A percentile compares a stretch with the other conserved stretches of the same genome.
Conservation (phyloP, 2,888 invertebrate species). For the Serripes groenlandicus region DNA sequence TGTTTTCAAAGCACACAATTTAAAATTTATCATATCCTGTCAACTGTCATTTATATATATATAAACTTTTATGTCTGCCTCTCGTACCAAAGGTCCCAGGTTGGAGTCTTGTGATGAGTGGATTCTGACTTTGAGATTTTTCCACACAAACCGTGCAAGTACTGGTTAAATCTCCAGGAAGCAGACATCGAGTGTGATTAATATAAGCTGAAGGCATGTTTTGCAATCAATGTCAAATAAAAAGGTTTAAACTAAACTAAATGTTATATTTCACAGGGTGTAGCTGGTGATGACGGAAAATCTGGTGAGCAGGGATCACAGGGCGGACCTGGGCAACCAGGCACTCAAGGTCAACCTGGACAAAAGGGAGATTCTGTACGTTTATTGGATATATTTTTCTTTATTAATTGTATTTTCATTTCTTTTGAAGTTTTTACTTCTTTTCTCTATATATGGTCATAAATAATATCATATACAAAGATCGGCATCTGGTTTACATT, state of each 20-base stretch:
- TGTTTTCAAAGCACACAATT: too few relatives aligned
- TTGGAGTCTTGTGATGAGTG: too few relatives aligned
- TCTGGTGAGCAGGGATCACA: conserved; percentile 77
- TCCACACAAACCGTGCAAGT: neutral
- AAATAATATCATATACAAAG: neutral
- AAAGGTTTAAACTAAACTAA: neutral
- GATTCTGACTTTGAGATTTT: too few relatives aligned
- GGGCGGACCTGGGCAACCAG: conserved; percentile 75
- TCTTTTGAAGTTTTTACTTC: neutral
- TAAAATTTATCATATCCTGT: too few relatives aligned
- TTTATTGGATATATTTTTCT: too few relatives aligned
- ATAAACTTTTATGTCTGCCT: too few relatives aligned
- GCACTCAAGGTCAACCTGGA: conserved; percentile 73
- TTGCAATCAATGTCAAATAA: neutral
- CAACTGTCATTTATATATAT: too few relatives aligned
- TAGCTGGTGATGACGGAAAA: conserved; percentile 75
- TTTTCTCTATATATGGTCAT: neutral
- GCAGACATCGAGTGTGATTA: neutral
- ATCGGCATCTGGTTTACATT: neutral
- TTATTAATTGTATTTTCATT: neutral
- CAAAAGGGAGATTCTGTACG: conserved; percentile 89
- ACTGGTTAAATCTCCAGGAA: neutral
- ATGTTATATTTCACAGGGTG: conserved; percentile 68
- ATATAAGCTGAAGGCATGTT: neutral
- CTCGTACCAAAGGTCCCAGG: too few relatives aligned